Evolutionary conservation across 2,888 invertebrate genomes (phyloP).

Genomic region (Cerastis leucographa): DNA sequence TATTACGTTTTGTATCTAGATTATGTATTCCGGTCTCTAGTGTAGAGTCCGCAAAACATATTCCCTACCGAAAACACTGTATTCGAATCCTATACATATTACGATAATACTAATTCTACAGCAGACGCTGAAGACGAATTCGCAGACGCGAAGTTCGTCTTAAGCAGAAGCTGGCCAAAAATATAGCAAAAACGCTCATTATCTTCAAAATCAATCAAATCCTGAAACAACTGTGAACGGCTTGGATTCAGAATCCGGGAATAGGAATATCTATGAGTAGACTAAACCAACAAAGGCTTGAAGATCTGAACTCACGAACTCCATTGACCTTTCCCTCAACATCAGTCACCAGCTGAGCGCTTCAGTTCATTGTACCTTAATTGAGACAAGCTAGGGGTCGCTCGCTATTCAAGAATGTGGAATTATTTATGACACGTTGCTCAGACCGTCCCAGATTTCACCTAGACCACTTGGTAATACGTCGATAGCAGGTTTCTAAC

Average conservation of each 20-base stretch:
- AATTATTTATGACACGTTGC: slow-evolving; percentile 41
- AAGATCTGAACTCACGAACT: slow-evolving; percentile 33
- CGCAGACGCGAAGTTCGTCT: not conserved
- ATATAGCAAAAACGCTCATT: not conserved
- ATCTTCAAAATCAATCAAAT: not conserved
- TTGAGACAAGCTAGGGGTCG: slow-evolving; percentile 41
- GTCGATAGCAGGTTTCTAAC: slow-evolving; percentile 37
- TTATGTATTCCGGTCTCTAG: not conserved
- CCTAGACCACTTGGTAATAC: slow-evolving; percentile 42
- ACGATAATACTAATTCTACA: not conserved
- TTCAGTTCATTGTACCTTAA: slow-evolving; percentile 46
- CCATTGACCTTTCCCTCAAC: slow-evolving; percentile 40
- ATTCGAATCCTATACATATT: not conserved
- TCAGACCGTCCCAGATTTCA: slow-evolving; percentile 56
- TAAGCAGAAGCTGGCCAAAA: not conserved
- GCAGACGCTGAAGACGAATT: too few relatives aligned
- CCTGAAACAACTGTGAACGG: not conserved
- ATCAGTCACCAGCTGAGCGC: slow-evolving; percentile 30
- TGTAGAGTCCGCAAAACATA: too few relatives aligned
- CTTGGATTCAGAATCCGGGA: not conserved
- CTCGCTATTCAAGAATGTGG: slow-evolving; percentile 33
- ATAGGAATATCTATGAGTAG: not conserved
- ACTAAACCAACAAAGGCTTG: slow-evolving; percentile 16
- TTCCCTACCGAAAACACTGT: not conserved
- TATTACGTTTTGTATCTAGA: not conserved